phyloP scores from a whole-genome alignment of 2,888 invertebrate species.

The Eupithecia vulgata region DNA sequence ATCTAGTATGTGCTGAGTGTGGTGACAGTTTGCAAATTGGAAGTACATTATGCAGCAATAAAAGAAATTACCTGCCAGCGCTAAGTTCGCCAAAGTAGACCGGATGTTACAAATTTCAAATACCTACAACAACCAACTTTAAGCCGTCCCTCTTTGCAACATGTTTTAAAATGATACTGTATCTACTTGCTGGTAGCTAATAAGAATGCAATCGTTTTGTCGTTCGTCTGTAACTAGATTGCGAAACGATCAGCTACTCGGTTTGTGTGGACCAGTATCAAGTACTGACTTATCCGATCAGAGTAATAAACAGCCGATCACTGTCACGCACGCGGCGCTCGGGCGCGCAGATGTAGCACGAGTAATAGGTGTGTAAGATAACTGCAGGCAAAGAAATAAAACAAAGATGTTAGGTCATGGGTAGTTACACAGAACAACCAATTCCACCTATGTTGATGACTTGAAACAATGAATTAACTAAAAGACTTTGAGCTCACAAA shows the following conservation, averaged over 20 bases:
- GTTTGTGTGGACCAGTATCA: constrained; percentile 38
- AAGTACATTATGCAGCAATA: constrained; percentile 12
- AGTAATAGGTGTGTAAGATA: not conserved
- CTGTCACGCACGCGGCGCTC: constrained; percentile 18
- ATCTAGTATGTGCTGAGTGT: not conserved
- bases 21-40: not conserved
- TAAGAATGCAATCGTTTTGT: constrained; percentile 32
- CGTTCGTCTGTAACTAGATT: constrained; percentile 29
- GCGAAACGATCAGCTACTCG: constrained; percentile 32
- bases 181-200: constrained; percentile 10
- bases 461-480: too few species aligned
- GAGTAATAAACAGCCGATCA: constrained; percentile 33
- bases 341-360: not conserved
- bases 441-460: too few species aligned
- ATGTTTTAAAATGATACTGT: constrained; percentile 11
- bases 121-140: not conserved
- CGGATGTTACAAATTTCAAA: constrained; percentile 54
- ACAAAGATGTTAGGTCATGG: too few species aligned
- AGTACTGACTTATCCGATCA: constrained; percentile 36
- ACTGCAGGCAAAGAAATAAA: too few species aligned
- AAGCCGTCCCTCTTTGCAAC: constrained; percentile 10
- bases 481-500: too few species aligned
- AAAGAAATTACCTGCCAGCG: constrained; percentile 22
- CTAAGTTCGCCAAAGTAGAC: constrained; percentile 45
- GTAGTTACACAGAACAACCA: too few species aligned